Evolutionary conservation across 2,113 vertebrate species (phyloP).

Genomic region (Perca schrenkii): DNA sequence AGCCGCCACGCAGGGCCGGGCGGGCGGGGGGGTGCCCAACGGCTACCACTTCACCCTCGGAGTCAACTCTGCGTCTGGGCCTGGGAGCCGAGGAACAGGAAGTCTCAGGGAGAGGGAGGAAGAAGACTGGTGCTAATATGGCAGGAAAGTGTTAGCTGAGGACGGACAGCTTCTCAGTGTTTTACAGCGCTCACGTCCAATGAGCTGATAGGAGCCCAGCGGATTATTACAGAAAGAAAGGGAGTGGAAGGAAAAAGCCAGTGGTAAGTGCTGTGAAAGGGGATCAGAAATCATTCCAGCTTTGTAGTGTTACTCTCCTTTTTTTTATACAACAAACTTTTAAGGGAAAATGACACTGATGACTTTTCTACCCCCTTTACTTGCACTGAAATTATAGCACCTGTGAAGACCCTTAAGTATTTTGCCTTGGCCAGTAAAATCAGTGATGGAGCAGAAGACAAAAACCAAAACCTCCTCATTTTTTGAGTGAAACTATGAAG

Average conservation of each 20-base stretch:
- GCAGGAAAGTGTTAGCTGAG: conserved; percentile 21
- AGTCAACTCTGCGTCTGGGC: conserved; percentile 83
- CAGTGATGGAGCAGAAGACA: conserved; percentile 57
- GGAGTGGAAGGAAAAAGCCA: conserved; percentile 13
- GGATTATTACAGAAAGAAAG: not conserved
- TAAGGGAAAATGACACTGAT: conserved; percentile 40
- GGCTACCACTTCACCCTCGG: conserved; percentile 95
- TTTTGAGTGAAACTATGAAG: conserved; percentile 33
- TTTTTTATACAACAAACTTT: conserved; percentile 66
- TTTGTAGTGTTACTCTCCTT: conserved; percentile 60
- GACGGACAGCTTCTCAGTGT: conserved; percentile 5
- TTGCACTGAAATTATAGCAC: conserved; percentile 77
- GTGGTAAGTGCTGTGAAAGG: conserved; percentile 51
- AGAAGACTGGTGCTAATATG: conserved; percentile 95
- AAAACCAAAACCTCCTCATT: conserved; percentile 69
- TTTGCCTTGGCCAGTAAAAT: conserved; percentile 71
- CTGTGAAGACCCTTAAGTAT: conserved; percentile 68
- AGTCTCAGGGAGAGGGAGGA: conserved; percentile 91
- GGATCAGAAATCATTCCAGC: conserved; percentile 69
- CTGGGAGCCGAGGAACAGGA: conserved; percentile 83
- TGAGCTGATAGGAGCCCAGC: conserved; percentile 24
- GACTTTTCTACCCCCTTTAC: conserved; percentile 69
- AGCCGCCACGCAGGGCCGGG: conserved; percentile 84
- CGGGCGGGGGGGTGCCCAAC: conserved; percentile 88
- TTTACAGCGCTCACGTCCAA: conserved; percentile 32